Percentiles rank a stretch among this genome's conserved stretches.
phyloP scores from a whole-genome alignment of 2,797 vertebrate species.

The Sylvia borin region DNA sequence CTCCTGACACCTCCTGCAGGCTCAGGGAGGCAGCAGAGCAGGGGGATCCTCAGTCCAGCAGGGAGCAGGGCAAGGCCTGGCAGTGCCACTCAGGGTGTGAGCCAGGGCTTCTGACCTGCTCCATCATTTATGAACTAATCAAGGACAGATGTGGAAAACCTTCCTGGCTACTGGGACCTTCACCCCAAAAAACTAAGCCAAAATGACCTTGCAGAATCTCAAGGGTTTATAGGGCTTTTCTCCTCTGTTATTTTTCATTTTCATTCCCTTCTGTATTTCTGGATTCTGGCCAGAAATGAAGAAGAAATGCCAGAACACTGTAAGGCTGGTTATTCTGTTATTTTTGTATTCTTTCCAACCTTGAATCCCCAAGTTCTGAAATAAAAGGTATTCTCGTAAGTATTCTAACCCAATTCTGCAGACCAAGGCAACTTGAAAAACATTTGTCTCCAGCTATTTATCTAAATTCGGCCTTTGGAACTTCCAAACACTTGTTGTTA shows the following conservation, averaged over 20 bases:
- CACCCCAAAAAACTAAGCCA: not conserved
- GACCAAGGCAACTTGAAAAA: conserved; percentile 11
- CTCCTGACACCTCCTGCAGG: not conserved
- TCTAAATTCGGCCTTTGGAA: not conserved
- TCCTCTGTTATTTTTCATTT: conserved; percentile 21
- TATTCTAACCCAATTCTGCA: not conserved
- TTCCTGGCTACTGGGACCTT: not conserved
- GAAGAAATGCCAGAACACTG: not conserved
- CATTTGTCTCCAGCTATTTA: not conserved
- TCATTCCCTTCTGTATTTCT: not conserved
- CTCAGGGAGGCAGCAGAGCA: not conserved
- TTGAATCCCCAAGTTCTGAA: conserved; percentile 7
- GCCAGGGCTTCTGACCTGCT: not conserved
- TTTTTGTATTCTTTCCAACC: conserved; percentile 46
- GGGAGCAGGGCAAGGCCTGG: not conserved
- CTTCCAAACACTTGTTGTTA: not conserved
- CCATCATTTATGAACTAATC: not conserved
- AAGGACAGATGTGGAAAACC: not conserved
- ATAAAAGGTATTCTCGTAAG: not conserved
- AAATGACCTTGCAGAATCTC: not conserved
- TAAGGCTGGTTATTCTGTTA: conserved; percentile 24
- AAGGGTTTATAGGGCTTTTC: not conserved
- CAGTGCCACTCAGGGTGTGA: not conserved
- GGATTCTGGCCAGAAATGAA: conserved; percentile 1
- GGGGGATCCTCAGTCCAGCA: not conserved